phyloP scores from a whole-genome alignment of 1,140 invertebrate species.

The Cydia pomonella region DNA sequence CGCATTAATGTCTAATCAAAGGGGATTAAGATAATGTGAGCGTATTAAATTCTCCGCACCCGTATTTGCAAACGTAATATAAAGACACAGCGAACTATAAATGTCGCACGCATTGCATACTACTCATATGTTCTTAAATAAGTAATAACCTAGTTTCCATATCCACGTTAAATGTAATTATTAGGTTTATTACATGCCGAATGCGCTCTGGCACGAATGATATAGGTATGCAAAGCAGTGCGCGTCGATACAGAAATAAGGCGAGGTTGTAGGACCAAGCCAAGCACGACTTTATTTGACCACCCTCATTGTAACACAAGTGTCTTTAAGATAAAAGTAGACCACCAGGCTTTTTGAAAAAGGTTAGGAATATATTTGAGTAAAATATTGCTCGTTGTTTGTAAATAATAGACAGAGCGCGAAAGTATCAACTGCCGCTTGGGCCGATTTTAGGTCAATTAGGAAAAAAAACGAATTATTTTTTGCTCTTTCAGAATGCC shows the following conservation, averaged over 20 bases:
- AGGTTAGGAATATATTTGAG: no score
- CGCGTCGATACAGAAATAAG: slow-evolving; percentile 3
- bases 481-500: no score
- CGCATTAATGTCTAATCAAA: slow-evolving; percentile 28
- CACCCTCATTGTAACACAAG: neutral
- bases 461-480: no score
- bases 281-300: slow-evolving; percentile 9
- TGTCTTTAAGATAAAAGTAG: neutral
- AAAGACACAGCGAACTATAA: slow-evolving; percentile 17
- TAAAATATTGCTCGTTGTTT: no score
- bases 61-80: slow-evolving; percentile 23
- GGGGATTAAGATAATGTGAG: slow-evolving; percentile 15
- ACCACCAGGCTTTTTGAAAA: no score
- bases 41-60: slow-evolving; percentile 28
- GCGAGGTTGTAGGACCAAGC: slow-evolving; percentile 9
- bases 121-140: slow-evolving; percentile 16
- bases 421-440: no score
- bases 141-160: slow-evolving; percentile 28
- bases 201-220: neutral
- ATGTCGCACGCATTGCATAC: slow-evolving; percentile 2
- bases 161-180: slow-evolving; percentile 18
- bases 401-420: no score
- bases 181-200: slow-evolving; percentile 22
- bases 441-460: no score
- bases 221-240: slow-evolving; percentile 18